Base-by-base conservation (phyloP, 2,113 vertebrate genomes). In the Hypocryptadius cinnamomeus region DNA sequence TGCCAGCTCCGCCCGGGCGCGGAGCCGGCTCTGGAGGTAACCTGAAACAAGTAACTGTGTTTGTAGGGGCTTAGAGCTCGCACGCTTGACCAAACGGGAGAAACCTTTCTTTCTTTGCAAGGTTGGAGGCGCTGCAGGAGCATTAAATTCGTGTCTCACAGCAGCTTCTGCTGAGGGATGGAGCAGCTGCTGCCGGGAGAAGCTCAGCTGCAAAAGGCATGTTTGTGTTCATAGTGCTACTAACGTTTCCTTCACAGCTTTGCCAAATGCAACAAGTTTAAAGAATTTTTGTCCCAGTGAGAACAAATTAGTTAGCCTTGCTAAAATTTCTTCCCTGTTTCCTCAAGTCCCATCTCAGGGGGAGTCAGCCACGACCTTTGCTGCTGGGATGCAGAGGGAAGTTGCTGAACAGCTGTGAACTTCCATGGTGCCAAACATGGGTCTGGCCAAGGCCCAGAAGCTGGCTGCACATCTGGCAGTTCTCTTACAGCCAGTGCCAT, bases 121-220 rank as follows among this genome's bases (percentile, higher is more conserved):
- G 0, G 15, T 1, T 20, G 73, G 42, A n/a, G 47, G 8, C 18
- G n/a, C 37, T 51, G 72, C 13, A 14, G 30, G 69, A 40, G 22
- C n/a, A 11, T 24, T 37, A 11, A 15, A 48, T 2, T 15, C 1
- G 0, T 1, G 9, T 4, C 51, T 51, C 19, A 1, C 35, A 17
- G 77, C 1, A 30, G 45, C 37, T 7, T 0, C 68, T 33, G 37
- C 30, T 7, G 0, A 2, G 53, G 78, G n/a, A 45, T 6, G 7
- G 30, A 48, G 21, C 53, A 72, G 68, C 53, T 42, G 69, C 69
- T 24, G 0, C 1, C 3, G 9, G 18, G 45, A 13, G 11, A 6
- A 14, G 25, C 7, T 64, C 50, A 14, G 86, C 54, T 69, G 79
- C 10, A 15, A 15, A 35, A 39, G 30, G 71, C 3, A 0, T 4